Percentiles rank a stretch among this genome's conserved stretches.
Evolutionary conservation across 1,140 invertebrate species (phyloP).

Genomic region (Aphidius ervi): DNA sequence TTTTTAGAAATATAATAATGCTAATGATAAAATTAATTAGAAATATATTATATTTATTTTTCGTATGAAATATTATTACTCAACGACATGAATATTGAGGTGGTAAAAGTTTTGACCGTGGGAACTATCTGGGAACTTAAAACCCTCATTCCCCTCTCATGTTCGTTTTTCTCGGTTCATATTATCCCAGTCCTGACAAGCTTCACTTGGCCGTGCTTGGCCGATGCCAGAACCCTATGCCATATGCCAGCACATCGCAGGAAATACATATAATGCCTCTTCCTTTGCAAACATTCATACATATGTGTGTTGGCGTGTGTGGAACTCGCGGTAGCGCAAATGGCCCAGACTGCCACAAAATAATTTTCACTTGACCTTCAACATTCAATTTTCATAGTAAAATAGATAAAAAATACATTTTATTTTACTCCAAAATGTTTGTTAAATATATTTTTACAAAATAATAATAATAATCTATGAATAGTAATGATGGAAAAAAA

Average conservation of each 20-base stretch:
- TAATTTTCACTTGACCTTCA: constrained; percentile 9
- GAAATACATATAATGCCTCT: constrained; percentile 31
- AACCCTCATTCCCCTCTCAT: constrained; percentile 20
- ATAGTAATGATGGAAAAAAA: no score
- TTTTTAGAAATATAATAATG: no score
- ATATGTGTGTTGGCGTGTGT: no score
- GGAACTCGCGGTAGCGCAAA: no score
- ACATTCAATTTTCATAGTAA: background rate
- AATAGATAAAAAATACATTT: no score
- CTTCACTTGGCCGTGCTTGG: background rate
- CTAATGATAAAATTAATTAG: no score
- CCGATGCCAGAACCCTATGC: constrained; percentile 32
- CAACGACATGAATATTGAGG: constrained; percentile 15
- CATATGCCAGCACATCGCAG: constrained; percentile 45
- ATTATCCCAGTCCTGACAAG: constrained; percentile 10
- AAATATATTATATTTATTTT: no score
- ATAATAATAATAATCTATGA: no score
- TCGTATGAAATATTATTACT: no score
- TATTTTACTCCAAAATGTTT: no score
- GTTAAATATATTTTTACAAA: no score
- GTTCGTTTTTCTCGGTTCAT: constrained; percentile 6
- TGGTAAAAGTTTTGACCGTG: constrained; percentile 52
- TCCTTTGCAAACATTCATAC: constrained; percentile 21
- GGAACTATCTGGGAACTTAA: constrained; percentile 51
- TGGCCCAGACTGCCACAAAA: constrained; percentile 18